A percentile compares a stretch with the other conserved stretches of the same genome.
Evolutionary conservation across 2,888 invertebrate species (phyloP).

Genomic region (Pantelozetes paolii): DNA sequence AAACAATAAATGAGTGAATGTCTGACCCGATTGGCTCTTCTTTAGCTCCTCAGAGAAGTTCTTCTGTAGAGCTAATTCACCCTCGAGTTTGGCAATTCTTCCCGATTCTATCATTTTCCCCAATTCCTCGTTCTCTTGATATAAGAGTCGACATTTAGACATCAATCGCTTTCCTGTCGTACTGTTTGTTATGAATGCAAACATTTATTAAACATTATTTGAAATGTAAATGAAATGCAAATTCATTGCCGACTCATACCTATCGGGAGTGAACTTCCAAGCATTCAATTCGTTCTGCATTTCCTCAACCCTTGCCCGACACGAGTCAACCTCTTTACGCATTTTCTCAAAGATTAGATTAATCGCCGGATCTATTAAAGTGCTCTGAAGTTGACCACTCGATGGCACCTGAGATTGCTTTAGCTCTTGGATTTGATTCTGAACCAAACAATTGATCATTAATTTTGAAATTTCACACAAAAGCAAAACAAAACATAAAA

Average conservation of each 20-base stretch:
- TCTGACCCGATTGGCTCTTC: constrained; percentile 82
- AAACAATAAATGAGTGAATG: background rate
- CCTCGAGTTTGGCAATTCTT: constrained; percentile 87
- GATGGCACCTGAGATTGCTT: constrained; percentile 81
- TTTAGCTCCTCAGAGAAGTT: constrained; percentile 94
- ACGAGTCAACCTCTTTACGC: constrained; percentile 79
- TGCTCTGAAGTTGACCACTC: constrained; percentile 68
- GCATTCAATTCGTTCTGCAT: constrained; percentile 95
- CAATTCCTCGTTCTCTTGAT: constrained; percentile 95
- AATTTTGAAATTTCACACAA: background rate
- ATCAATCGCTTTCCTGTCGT: constrained; percentile 96
- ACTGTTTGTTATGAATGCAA: constrained; percentile 57
- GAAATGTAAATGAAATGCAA: background rate
- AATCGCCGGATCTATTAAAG: constrained; percentile 88
- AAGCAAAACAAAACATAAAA: background rate
- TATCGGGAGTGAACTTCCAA: constrained; percentile 99
- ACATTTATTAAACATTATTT: constrained; percentile 38
- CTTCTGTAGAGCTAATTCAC: constrained; percentile 88
- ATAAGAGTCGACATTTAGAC: constrained; percentile 90
- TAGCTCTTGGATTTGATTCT: constrained; percentile 90
- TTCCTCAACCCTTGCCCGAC: constrained; percentile 86
- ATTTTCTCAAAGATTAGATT: constrained; percentile 87
- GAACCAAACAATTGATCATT: constrained; percentile 44
- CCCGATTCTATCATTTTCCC: constrained; percentile 94
- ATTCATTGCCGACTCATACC: constrained; percentile 54